phyloP scores from a whole-genome alignment of 2,888 invertebrate genomes.

The Anoplius nigerrimus region DNA sequence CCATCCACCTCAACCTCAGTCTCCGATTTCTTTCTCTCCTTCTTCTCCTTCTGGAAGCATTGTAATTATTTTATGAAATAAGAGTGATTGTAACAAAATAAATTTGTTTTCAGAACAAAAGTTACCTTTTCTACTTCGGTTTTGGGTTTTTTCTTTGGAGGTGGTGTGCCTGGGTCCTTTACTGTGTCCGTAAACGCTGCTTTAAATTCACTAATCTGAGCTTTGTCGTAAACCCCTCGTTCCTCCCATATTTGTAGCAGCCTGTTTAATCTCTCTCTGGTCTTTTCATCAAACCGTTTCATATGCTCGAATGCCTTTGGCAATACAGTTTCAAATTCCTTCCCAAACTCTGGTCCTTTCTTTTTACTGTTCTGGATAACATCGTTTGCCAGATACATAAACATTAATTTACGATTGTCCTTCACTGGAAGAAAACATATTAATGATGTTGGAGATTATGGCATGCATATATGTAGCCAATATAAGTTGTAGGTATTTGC shows the following conservation, averaged over 20 bases:
- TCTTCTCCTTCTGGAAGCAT: constrained; percentile 68
- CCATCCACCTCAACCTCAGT: constrained; percentile 81
- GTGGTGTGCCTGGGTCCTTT: constrained; percentile 67
- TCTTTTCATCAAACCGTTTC: constrained; percentile 87
- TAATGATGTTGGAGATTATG: neutral
- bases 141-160: constrained; percentile 77
- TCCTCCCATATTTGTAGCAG: constrained; percentile 95
- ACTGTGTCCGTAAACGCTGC: constrained; percentile 75
- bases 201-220: constrained; percentile 88
- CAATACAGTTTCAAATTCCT: constrained; percentile 88
- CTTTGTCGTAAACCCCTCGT: constrained; percentile 89
- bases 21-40: constrained; percentile 77
- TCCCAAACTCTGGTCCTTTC: constrained; percentile 96
- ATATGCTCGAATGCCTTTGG: constrained; percentile 91
- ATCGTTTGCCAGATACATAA: constrained; percentile 99
- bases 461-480: constrained; percentile 3
- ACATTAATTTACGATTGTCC: constrained; percentile 90
- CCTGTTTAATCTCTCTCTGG: constrained; percentile 86
- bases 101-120: neutral
- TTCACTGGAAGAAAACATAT: constrained; percentile 81
- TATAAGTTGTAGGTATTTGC: neutral
- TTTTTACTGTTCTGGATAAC: constrained; percentile 99
- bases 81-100: neutral
- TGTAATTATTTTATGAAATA: neutral
- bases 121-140: constrained; percentile 67